phyloP scores from a whole-genome alignment of 2,888 invertebrate species.

The Aproaerema taeniolella region DNA sequence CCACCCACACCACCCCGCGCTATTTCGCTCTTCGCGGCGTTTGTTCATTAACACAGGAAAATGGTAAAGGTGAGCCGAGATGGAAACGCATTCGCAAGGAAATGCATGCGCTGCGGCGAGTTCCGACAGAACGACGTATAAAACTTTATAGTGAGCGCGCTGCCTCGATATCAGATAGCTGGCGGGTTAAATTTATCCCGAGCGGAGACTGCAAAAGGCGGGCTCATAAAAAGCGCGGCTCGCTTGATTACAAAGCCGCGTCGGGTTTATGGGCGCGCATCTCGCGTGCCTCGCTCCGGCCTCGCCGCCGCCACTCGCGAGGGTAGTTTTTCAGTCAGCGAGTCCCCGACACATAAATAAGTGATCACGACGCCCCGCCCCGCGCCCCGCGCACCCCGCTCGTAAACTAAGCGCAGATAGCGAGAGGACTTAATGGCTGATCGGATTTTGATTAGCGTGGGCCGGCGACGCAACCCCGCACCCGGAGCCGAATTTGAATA shows the following conservation, averaged over 20 bases:
- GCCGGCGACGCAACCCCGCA: constrained; percentile 69
- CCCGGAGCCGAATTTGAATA: constrained; percentile 74
- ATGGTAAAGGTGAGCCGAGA: constrained; percentile 18
- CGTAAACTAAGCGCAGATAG: constrained; percentile 76
- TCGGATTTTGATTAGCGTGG: constrained; percentile 77
- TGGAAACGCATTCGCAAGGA: constrained; percentile 12
- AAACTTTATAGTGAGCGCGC: constrained; percentile 23
- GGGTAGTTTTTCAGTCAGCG: constrained; percentile 70
- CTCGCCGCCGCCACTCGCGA: constrained; percentile 42
- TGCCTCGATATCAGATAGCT: constrained; percentile 55
- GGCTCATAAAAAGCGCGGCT: constrained; percentile 69
- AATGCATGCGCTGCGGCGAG: constrained; percentile 11
- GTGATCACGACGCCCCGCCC: constrained; percentile 51
- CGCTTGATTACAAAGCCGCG: constrained; percentile 68
- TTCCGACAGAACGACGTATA: constrained; percentile 16
- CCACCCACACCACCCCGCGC: neutral
- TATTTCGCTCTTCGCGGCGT: constrained; percentile 18
- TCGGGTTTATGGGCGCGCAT: constrained; percentile 52
- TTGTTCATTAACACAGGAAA: constrained; percentile 30
- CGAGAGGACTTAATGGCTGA: constrained; percentile 77
- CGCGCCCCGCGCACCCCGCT: constrained; percentile 43
- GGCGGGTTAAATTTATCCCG: constrained; percentile 59
- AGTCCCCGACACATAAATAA: constrained; percentile 70
- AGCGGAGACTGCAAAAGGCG: constrained; percentile 58
- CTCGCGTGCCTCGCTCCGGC: constrained; percentile 37